These are phyloP conservation scores for Dromaius novaehollandiae DNA, from an alignment of 2,113 vertebrate species.

Conservation along the genomic window DNA sequence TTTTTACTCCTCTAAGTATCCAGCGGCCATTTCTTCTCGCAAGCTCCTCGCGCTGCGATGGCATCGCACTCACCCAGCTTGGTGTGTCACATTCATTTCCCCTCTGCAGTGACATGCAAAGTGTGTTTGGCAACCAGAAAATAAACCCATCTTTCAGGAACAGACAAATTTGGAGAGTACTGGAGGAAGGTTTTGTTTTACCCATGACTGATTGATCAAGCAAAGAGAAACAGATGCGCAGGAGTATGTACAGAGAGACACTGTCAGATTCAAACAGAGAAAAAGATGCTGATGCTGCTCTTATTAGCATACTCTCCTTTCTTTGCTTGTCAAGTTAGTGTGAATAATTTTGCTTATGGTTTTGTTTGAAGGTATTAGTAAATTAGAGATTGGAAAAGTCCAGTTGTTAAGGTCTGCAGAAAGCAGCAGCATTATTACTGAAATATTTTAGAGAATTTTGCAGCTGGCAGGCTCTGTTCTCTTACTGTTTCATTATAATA, in stretches of 20 bases:
- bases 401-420: not conserved
- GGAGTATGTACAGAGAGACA: no score
- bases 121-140: not conserved
- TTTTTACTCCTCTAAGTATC: not conserved
- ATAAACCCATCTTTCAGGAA: not conserved
- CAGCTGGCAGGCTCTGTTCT: not conserved
- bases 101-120: not conserved
- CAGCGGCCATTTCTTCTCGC: not conserved
- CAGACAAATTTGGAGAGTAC: no score
- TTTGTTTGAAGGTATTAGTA: slow-evolving; percentile 33
- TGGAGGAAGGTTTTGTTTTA: not conserved
- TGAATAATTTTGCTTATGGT: slow-evolving; percentile 11
- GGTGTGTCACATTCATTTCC: not conserved
- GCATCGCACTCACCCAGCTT: not conserved
- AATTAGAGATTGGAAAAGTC: not conserved
- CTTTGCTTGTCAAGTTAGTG: not conserved
- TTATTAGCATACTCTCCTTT: not conserved
- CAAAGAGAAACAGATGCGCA: not conserved
- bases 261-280: not conserved
- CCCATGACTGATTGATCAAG: accelerated
- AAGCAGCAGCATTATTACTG: not conserved
- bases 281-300: not conserved
- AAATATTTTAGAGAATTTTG: not conserved
- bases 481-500: not conserved
- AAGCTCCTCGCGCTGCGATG: not conserved